Evolutionary conservation across 2,888 invertebrate species (phyloP).

Genomic region (Pseudococcus viburni): DNA sequence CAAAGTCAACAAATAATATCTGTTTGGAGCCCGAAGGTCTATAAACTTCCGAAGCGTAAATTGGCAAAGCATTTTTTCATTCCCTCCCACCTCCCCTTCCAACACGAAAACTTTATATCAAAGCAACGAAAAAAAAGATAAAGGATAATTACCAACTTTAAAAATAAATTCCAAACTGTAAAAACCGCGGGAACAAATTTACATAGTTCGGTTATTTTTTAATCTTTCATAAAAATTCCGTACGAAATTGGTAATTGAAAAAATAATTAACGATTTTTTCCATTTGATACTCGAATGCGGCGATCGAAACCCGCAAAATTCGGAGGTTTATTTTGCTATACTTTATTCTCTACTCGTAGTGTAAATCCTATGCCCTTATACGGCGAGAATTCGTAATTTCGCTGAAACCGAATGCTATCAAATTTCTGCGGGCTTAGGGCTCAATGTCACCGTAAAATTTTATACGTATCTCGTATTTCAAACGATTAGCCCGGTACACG

Average conservation of each 20-base stretch:
- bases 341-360: too few relatives aligned
- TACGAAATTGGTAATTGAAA: conserved; percentile 16
- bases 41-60: not conserved
- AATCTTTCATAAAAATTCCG: not conserved
- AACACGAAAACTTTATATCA: not conserved
- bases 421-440: too few relatives aligned
- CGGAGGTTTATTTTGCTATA: not conserved
- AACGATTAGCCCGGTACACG: not conserved
- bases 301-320: not conserved
- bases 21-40: conserved; percentile 24
- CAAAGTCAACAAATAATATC: conserved; percentile 26
- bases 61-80: conserved; percentile 31
- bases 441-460: not conserved
- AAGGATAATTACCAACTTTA: conserved; percentile 37
- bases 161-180: not conserved
- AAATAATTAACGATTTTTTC: not conserved
- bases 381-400: not conserved
- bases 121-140: not conserved
- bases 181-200: conserved; percentile 9
- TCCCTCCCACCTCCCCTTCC: too few relatives aligned
- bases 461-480: not conserved
- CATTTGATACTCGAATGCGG: not conserved
- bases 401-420: not conserved
- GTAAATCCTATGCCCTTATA: not conserved
- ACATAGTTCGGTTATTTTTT: not conserved